Evolutionary conservation across 2,888 invertebrate genomes (phyloP).

Genomic region (Mythimna vitellina): DNA sequence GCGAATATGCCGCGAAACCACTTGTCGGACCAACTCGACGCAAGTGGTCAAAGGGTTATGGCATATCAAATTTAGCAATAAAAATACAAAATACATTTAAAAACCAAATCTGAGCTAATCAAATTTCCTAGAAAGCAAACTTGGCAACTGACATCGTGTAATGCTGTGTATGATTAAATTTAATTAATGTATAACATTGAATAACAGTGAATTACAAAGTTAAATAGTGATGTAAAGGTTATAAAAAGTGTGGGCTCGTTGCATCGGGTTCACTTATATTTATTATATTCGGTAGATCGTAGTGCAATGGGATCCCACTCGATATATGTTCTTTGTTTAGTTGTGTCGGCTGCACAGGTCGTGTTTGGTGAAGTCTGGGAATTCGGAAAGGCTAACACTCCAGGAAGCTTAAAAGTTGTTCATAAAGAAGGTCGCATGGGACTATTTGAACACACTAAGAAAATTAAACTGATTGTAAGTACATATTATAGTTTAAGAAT

Average conservation of each 20-base stretch:
- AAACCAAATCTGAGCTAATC: conserved; percentile 17
- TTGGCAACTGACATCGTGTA: conserved; percentile 11
- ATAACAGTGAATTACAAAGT: conserved; percentile 17
- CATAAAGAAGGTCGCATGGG: conserved; percentile 39
- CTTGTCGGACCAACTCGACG: too few species aligned
- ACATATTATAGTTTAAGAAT: neutral
- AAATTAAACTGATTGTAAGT: conserved; percentile 48
- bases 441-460: conserved; percentile 38
- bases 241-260: conserved; percentile 29
- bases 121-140: conserved; percentile 20
- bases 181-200: conserved; percentile 29
- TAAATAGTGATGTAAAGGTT: conserved; percentile 12
- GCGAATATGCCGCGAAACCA: too few species aligned
- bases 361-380: conserved; percentile 42
- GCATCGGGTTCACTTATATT: conserved; percentile 15
- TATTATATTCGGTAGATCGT: neutral
- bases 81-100: conserved; percentile 9
- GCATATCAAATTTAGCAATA: conserved; percentile 19
- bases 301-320: conserved; percentile 39
- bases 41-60: too few species aligned
- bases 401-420: conserved; percentile 12
- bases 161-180: conserved; percentile 31
- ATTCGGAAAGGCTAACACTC: conserved; percentile 10
- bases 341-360: conserved; percentile 20
- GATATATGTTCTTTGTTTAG: conserved; percentile 21